A percentile compares a stretch with the other conserved stretches of the same genome.
phyloP scores from a whole-genome alignment of 1,140 invertebrate species.

The Bombus pyrosoma region DNA sequence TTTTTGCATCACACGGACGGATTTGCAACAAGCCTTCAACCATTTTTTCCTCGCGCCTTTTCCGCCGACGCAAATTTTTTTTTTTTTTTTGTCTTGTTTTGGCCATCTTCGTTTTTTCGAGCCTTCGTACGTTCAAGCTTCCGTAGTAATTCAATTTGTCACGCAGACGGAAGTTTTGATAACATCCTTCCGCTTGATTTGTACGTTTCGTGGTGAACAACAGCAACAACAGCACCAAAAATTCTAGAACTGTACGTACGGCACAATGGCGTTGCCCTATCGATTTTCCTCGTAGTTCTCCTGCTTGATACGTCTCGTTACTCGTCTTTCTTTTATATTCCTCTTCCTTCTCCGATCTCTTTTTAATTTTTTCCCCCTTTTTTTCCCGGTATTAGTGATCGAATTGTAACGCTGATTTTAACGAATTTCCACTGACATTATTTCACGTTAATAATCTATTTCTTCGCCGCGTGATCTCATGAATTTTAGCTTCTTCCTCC shows the following conservation, averaged over 20 bases:
- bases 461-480: background rate
- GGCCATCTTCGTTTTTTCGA: conserved; percentile 15
- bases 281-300: conserved; percentile 45
- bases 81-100: background rate
- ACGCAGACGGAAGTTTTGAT: conserved; percentile 71
- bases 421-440: conserved; percentile 48
- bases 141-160: conserved; percentile 70
- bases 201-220: conserved; percentile 55
- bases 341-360: background rate
- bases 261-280: conserved; percentile 39
- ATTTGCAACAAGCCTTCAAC: conserved; percentile 50
- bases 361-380: background rate
- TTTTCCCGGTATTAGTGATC: conserved; percentile 50
- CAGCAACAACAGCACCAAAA: conserved; percentile 21
- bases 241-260: background rate
- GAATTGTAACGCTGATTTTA: conserved; percentile 59
- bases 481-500: background rate
- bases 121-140: conserved; percentile 51
- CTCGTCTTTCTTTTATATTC: background rate
- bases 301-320: background rate
- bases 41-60: conserved; percentile 25
- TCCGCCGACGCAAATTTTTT: background rate
- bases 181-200: conserved; percentile 72
- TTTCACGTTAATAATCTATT: conserved; percentile 28
- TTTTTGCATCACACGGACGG: conserved; percentile 51